Evolutionary conservation across 1,140 invertebrate genomes (phyloP).

Genomic region (Acromyrmex echinatior): DNA sequence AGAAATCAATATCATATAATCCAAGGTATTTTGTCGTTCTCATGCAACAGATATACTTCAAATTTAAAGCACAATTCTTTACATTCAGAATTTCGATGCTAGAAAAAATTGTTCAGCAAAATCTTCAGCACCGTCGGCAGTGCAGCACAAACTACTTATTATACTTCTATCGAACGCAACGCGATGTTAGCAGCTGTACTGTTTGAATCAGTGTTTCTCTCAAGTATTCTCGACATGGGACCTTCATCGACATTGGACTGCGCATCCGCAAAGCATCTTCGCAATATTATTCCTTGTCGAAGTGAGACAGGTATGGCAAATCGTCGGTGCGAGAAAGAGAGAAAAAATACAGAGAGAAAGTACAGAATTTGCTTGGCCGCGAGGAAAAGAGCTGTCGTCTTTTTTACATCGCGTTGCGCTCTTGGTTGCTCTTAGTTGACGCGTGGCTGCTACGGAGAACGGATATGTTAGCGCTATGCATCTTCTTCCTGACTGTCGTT

Average conservation of each 20-base stretch:
- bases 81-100: neutral
- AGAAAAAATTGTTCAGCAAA: neutral
- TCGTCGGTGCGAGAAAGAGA: neutral
- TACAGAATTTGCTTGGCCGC: neutral
- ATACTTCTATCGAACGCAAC: neutral
- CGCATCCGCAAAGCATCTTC: neutral
- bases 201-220: neutral
- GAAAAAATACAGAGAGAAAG: neutral
- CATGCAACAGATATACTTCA: neutral
- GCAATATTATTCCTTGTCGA: neutral
- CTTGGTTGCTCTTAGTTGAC: conserved; percentile 42
- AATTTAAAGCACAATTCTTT: neutral
- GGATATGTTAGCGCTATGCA: conserved; percentile 54
- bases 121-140: conserved; percentile 1
- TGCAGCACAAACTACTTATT: neutral
- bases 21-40: neutral
- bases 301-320: neutral
- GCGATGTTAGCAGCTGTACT: neutral
- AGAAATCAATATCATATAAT: neutral
- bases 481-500: conserved; percentile 50
- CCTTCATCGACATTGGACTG: neutral
- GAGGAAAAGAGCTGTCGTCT: neutral
- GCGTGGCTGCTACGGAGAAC: conserved; percentile 36
- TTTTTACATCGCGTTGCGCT: neutral
- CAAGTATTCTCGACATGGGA: too few species aligned